Evolutionary conservation across 2,797 vertebrate genomes (phyloP).

Genomic region (Taenioides sp.): DNA sequence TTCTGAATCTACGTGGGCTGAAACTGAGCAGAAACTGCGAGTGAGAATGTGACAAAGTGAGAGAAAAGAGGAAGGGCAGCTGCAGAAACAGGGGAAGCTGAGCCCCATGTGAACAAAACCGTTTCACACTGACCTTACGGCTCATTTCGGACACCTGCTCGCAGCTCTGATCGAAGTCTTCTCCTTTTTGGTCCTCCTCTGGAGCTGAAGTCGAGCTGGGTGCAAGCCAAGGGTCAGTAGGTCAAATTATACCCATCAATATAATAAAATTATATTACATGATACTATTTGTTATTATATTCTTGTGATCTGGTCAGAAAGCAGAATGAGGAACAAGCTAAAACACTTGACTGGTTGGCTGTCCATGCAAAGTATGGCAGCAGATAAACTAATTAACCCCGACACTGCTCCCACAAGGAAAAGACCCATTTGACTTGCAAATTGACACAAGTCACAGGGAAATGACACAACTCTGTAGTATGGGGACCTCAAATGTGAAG

Average conservation of each 20-base stretch:
- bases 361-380: slow-evolving; percentile 65
- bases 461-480: slow-evolving; percentile 35
- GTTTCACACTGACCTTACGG: slow-evolving; percentile 77
- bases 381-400: slow-evolving; percentile 22
- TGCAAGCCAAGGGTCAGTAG: slow-evolving; percentile 43
- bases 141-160: slow-evolving; percentile 58
- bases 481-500: slow-evolving; percentile 5
- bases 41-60: background rate
- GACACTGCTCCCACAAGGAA: slow-evolving; percentile 51
- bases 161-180: slow-evolving; percentile 34
- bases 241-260: slow-evolving; percentile 27
- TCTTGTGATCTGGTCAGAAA: background rate
- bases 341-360: slow-evolving; percentile 40
- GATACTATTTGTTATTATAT: background rate
- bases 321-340: slow-evolving; percentile 39
- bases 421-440: slow-evolving; percentile 77
- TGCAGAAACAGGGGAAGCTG: slow-evolving; percentile 50
- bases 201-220: slow-evolving; percentile 64
- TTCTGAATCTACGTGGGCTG: background rate
- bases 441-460: slow-evolving; percentile 58
- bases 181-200: slow-evolving; percentile 23
- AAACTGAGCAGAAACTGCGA: background rate
- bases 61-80: slow-evolving; percentile 54
- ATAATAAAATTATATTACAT: background rate
- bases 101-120: slow-evolving; percentile 10